Base-by-base conservation (phyloP, 30 jellyfish, hydroid and myxozoan genomes). In the Aurelia aurita region DNA sequence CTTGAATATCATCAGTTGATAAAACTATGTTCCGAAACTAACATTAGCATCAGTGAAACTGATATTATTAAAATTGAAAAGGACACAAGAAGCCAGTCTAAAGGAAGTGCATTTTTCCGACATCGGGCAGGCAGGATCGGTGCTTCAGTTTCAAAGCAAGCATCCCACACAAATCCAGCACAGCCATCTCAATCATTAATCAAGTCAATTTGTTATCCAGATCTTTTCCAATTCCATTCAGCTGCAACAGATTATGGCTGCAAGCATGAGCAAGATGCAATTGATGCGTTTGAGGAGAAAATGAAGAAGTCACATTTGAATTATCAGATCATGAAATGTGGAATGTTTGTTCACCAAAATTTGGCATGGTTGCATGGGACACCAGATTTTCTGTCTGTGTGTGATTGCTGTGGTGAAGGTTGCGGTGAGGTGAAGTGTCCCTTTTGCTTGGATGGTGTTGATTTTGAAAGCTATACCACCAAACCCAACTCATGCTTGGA, bases 231-330 rank as follows among this genome's bases (percentile, higher is more conserved):
- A 27, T 79, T 79, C 90, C 80, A 79, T 19, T 43, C 82, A 62
- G 90, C 60, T 61, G 90, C 90, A 61, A 60, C 90, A 79, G 82
- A 63, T 58, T 39, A 79, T 51, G 90, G 82, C n/a, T 79, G 90
- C 82, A 66, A 77, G 69, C 77, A 77, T 58, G 89, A 77, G 79
- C 77, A 60, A 77, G 79, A 58, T 77, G 87, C 87, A 54, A 55
- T 75, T 63, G 12, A 60, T 60, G 80, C 80, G 14, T 66, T 63
- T 63, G 82, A 63, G 49, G 58, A 62, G 82, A 28, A 79, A 58
- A 59, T 77, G 49, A 77, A 77, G 25, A 12, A 1, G 44, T 32
- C 77, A 27, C 89, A 75, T 77, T 58, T 58, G 43, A 62, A 58
- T 58, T 5, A 58, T 57, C 67, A 57, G 79, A 31, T 31, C 2